Conservation (phyloP, 1,140 invertebrate species). For the Caenorhabditis remanei region DNA sequence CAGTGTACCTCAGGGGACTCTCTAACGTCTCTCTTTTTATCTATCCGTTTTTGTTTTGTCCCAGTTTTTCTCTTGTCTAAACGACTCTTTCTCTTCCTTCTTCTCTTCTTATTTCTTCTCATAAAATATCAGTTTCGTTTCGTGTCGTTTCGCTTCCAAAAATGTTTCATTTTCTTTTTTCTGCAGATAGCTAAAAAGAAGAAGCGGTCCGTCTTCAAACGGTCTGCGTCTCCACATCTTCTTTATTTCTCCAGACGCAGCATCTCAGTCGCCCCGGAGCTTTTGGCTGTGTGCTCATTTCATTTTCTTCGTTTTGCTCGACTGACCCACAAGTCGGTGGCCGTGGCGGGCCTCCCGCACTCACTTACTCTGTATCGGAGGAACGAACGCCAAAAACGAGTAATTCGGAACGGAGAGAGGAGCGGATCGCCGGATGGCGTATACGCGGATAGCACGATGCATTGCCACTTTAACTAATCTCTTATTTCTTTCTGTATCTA, state of each 20-base stretch:
- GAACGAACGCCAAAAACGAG: neutral
- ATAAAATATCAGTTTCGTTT: slow-evolving; percentile 25
- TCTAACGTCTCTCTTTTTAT: neutral
- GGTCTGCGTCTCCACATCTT: slow-evolving; percentile 12
- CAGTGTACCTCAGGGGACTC: neutral
- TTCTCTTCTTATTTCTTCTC: neutral
- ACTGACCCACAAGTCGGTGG: slow-evolving; percentile 14
- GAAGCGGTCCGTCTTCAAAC: neutral
- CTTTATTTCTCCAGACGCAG: neutral
- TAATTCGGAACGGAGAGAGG: neutral
- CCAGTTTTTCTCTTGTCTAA: neutral
- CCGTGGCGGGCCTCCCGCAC: slow-evolving; percentile 24
- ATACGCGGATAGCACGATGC: slow-evolving; percentile 8
- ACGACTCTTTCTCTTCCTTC: slow-evolving; percentile 11
- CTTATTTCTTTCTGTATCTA: neutral
- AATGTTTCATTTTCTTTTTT: slow-evolving; percentile 31
- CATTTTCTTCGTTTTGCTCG: slow-evolving; percentile 43
- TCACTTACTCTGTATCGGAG: neutral
- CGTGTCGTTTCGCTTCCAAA: neutral
- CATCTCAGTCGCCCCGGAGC: slow-evolving; percentile 4
- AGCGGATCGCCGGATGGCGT: slow-evolving; percentile 27
- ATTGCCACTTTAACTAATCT: slow-evolving; percentile 28
- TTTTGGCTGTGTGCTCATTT: slow-evolving; percentile 20
- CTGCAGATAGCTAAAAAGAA: slow-evolving; percentile 3
- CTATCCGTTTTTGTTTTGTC: slow-evolving; percentile 40